These are phyloP conservation scores for Drosophila sechellia DNA, from an alignment of 1,140 invertebrate species.

Conservation along the genomic window DNA sequence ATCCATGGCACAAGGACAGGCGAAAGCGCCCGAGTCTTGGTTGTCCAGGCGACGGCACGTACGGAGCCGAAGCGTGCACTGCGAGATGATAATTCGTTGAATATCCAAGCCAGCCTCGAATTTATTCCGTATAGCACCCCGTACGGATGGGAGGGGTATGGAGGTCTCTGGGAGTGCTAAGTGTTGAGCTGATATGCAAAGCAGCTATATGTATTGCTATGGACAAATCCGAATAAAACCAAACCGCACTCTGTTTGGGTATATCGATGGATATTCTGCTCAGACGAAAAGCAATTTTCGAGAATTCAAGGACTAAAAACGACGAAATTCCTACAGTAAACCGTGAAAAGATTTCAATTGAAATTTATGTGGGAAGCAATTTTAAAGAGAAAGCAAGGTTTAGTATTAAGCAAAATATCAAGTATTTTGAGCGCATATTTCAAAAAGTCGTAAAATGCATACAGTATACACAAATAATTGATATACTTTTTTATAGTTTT, in stretches of 20 bases:
- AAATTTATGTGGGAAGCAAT: background rate
- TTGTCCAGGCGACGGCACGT: slow-evolving; percentile 49
- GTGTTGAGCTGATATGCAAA: slow-evolving; percentile 69
- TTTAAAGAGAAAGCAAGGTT: no score
- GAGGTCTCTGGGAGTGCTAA: slow-evolving; percentile 26
- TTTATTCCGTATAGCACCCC: slow-evolving; percentile 16
- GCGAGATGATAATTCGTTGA: slow-evolving; percentile 73
- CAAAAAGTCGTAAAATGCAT: no score
- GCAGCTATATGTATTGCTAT: slow-evolving; percentile 55
- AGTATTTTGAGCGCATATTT: background rate
- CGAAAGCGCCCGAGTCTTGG: slow-evolving; percentile 17
- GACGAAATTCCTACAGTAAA: background rate
- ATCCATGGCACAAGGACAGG: slow-evolving; percentile 45
- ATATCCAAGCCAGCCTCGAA: slow-evolving; percentile 60
- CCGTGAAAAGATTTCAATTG: background rate
- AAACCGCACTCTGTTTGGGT: slow-evolving; percentile 8
- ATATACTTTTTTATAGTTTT: no score
- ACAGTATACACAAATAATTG: no score
- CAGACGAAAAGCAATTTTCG: background rate
- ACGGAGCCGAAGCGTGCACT: slow-evolving; percentile 26
- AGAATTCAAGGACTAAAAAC: slow-evolving; percentile 1
- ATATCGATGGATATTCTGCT: slow-evolving; percentile 6
- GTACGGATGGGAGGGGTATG: background rate
- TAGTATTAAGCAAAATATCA: background rate
- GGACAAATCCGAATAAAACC: slow-evolving; percentile 21